Evolutionary conservation across 64 coral and sea anemone genomes (phyloP), one percentile per base, ranked within the genome.

Genomic region (Pocillopora damicornis): DNA sequence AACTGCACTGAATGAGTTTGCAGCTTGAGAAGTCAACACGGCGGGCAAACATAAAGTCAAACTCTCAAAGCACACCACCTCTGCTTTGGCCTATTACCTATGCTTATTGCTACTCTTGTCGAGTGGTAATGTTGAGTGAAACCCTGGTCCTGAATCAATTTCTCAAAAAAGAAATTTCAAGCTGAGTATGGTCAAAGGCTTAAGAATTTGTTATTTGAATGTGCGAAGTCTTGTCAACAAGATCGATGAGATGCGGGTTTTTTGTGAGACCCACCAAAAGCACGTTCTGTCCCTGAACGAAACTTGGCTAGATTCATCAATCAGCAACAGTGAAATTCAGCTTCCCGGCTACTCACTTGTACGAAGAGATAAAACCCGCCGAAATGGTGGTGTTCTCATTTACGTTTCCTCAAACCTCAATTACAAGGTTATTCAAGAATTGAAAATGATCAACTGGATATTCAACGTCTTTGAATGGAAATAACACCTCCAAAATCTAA

Each of bases 181-280:
- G 17, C 25, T 83, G 60, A 64, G 72, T 73, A 42, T 17, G 13
- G 35, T 86, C 8, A 86, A 86, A 86, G 81, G 59, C 63, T 61
- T 69, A 64, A 85, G 81, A 69, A 85, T 85, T 67, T 85, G 81
- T 86, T 35, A 86, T 64, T 86, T 87, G 71, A 87, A 75, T 73
- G 57, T 87, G 64, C 36, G 86, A 87, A 87, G 69, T 76, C 72
- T 88, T 76, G 86, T 88, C 86, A 88, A 88, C 74, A 88, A 76
- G 86, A 87, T 87, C 17, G 86, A 88, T 76, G 86, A 88, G 60
- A 60, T 88, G 16, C 38, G 72, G 59, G 15, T 88, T 62, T 76
- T 88, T 36, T 76, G 86, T 13, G 86, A 76, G 56, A 76, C 22
- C 73, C 73, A 76, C 74, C 68, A 45, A 74, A 68, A 68, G 37